Evolutionary conservation across 2,888 invertebrate genomes (phyloP).

Genomic region (Diarsia mendica): DNA sequence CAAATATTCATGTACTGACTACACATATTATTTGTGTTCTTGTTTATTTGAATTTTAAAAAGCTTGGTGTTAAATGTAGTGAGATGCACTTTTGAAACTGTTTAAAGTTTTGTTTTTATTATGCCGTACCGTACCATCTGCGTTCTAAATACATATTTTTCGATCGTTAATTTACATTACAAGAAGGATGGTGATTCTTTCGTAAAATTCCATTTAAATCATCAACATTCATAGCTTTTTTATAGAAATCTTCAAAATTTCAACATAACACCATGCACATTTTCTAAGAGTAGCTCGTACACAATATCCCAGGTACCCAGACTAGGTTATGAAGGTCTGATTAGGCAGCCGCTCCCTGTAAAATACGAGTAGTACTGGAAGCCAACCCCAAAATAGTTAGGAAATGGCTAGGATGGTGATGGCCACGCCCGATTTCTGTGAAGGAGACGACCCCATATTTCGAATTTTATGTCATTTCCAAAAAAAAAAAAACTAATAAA

Average conservation of each 20-base stretch:
- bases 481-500: background rate
- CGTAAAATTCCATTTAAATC: background rate
- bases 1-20: constrained; percentile 24
- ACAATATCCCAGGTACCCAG: too few relatives aligned
- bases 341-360: too few relatives aligned
- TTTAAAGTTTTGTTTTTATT: background rate
- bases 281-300: too few relatives aligned
- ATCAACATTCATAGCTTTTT: background rate
- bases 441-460: background rate
- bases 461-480: background rate
- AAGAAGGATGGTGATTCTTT: background rate
- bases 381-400: too few relatives aligned
- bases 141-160: background rate
- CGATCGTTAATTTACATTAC: background rate
- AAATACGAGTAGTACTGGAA: too few relatives aligned
- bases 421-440: background rate
- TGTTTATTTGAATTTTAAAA: constrained; percentile 21
- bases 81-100: background rate
- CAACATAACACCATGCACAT: background rate
- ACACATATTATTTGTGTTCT: background rate
- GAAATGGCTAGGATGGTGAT: too few relatives aligned
- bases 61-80: background rate
- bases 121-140: background rate
- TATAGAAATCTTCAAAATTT: background rate
- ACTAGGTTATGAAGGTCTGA: too few relatives aligned